Base-by-base conservation (phyloP, 2,888 invertebrate species). In the Iphiclides podalirius region DNA sequence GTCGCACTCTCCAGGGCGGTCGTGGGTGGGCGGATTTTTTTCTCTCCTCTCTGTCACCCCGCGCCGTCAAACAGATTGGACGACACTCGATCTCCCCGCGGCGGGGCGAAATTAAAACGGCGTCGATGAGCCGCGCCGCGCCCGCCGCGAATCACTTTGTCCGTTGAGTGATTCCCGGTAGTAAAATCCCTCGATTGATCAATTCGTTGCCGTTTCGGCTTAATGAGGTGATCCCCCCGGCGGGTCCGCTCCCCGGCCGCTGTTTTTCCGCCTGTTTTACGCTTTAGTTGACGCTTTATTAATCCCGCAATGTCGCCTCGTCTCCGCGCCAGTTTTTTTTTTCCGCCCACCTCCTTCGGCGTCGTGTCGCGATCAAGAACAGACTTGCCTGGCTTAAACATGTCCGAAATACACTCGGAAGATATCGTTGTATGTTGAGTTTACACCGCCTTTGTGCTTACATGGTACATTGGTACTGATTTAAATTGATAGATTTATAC, bases 11-110 rank as follows among this genome's bases (percentile, higher is more conserved):
- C 14, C 7, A 8, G 56, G 54, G 42, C 50, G 54, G n/a, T n/a
- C n/a, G 54, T 57, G 59, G 64, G 66, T 63, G 67, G 63, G 68
- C n/a, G 66, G 63, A 64, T 64, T 60, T 68, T 74, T 81, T 82
- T 81, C 79, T 76, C 20, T 4, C 20, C 20, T 81, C 81, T 81
- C 79, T 76, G 4, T 4, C 20, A 3, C 69, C 67, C 64, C 67
- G 53, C 79, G 75, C 75, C 80, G 79, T 79, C 84, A 80, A 81
- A 85, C 82, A 88, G 86, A 88, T 88, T 86, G 85, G 84, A 88
- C 80, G 87, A 86, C 86, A 88, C 87, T 83, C 86, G 86, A 88
- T 85, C 86, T n/a, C n/a, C n/a, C n/a, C n/a, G n/a, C n/a, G n/a
- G n/a, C n/a, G n/a, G 81, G 74, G 78, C 83, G 78, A 83, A 88